Conservation (phyloP, 2,113 vertebrate genomes). For the Choloepus hoffmanni region DNA sequence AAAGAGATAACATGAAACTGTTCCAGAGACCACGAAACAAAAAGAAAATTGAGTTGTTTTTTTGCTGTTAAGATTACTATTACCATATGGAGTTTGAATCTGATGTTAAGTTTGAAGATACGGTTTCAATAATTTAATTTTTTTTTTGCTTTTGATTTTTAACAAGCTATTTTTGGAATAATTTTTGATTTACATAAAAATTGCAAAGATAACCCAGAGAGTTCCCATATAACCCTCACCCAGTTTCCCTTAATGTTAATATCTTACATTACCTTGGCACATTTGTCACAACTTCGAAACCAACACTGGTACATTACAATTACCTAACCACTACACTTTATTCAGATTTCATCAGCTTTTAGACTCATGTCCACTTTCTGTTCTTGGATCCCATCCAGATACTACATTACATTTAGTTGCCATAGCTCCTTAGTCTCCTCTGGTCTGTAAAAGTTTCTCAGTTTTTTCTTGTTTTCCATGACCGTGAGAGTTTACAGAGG, state of each 20-base stretch:
- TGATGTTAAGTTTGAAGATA: neutral
- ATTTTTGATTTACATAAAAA: neutral
- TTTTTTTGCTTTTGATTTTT: slow-evolving; percentile 11
- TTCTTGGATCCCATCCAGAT: neutral
- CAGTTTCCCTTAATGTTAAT: neutral
- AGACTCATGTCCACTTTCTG: neutral
- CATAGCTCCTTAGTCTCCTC: neutral
- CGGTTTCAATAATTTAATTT: neutral
- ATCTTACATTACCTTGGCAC: neutral
- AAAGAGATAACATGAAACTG: neutral
- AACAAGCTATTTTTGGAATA: neutral
- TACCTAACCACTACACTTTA: neutral
- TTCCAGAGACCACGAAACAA: neutral
- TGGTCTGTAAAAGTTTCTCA: neutral
- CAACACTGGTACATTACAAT: neutral
- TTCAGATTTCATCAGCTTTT: neutral
- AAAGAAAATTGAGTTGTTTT: neutral
- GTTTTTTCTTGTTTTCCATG: neutral
- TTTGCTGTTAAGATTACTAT: neutral
- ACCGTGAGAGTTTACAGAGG: neutral
- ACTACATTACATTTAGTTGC: neutral
- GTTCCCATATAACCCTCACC: neutral
- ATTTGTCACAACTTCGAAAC: neutral
- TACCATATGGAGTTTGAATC: neutral
- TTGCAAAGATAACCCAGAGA: neutral